Evolutionary conservation across 2,888 invertebrate genomes (phyloP), one percentile per base, ranked within the genome.

Genomic region (Epistrophe eligans): DNA sequence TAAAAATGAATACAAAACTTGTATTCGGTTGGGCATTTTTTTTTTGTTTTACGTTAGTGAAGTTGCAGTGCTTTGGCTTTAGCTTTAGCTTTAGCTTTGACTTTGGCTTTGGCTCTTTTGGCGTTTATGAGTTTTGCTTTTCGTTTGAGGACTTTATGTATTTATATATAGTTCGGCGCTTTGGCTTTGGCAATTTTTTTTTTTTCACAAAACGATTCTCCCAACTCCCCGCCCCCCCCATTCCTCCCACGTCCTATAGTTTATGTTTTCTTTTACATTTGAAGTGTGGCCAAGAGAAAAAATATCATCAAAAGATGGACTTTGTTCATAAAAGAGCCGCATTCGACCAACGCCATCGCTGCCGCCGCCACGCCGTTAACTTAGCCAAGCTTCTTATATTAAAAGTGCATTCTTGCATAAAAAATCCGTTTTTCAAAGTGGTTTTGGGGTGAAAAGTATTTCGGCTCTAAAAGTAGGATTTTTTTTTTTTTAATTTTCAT

Each of bases 1-100:
- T 82, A 79, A 87, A 85, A 85, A 85, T 77, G 73, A 82, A 87
- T 85, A 81, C 81, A 85, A 85, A 81, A 85, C 81, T 85, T 55
- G 72, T 62, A 81, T 81, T 81, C 62, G 62, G 66, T 81, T 40
- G 52, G 76, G 62, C 28, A 8, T 50, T 35, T 15, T 15, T 40
- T 50, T 57, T 72, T 85, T 81, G 67, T 62, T 70, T 80, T 67
- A 50, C 32, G 58, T 80, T 80, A 80, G 80, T 45, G 66, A 80
- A 84, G 66, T 84, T 80, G 64, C 79, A 48, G 43, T 28, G 60
- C 50, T 62, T 74, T 60, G 74, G 50, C 64, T 62, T 66, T 24
- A 55, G 50, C 57, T 64, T 55, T 64, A 19, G 52, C 52, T 52
- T 52, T 52, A 0, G 4, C 10, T 24, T n/a, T 24, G 64, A 43